Conservation (phyloP, 2,888 invertebrate genomes). For the Heliconius sara region DNA sequence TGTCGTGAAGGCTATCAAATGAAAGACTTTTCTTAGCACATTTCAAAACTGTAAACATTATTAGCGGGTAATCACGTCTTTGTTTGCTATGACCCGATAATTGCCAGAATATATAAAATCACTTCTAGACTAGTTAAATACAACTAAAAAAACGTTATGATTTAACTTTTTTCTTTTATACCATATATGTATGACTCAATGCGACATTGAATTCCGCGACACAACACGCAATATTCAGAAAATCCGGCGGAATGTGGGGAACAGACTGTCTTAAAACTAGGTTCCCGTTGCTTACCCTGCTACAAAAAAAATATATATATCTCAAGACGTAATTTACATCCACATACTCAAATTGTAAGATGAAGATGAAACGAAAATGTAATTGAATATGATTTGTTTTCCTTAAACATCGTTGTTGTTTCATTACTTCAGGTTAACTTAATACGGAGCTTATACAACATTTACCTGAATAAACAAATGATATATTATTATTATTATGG, state of each 20-base stretch:
- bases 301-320: not conserved
- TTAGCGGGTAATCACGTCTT: too few relatives aligned
- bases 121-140: too few relatives aligned
- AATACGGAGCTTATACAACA: not conserved
- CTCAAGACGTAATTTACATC: not conserved
- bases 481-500: not conserved
- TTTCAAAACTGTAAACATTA: too few relatives aligned
- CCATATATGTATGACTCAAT: too few relatives aligned
- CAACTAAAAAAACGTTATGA: too few relatives aligned
- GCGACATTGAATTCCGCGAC: not conserved
- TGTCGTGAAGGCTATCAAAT: too few relatives aligned
- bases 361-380: conserved; percentile 2
- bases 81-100: too few relatives aligned
- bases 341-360: not conserved
- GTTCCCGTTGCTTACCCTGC: not conserved
- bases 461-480: conserved; percentile 1
- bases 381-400: conserved; percentile 18
- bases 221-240: not conserved
- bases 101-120: too few relatives aligned
- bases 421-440: conserved; percentile 5
- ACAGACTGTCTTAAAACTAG: not conserved
- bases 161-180: not conserved
- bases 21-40: too few relatives aligned
- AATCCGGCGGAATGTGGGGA: not conserved
- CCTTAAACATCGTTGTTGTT: conserved; percentile 1